These are phyloP conservation scores for Cheilosia impressa DNA, from an alignment of 2,888 invertebrate genomes.

Conservation along the genomic window DNA sequence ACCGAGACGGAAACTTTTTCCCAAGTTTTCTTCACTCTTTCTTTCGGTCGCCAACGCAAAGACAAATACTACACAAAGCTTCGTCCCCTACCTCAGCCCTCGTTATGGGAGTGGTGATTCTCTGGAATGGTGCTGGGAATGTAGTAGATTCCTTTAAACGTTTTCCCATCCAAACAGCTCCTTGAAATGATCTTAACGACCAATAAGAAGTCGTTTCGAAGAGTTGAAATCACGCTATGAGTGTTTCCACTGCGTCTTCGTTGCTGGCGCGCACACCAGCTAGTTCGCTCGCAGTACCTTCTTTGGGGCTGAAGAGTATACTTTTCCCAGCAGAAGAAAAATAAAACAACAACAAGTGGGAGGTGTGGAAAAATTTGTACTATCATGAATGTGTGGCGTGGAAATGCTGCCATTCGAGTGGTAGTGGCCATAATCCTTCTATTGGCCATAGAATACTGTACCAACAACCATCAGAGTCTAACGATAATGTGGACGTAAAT, in stretches of 20 bases:
- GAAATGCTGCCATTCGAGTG: conserved; percentile 72
- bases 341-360: conserved; percentile 10
- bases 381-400: conserved; percentile 70
- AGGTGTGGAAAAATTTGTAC: conserved; percentile 65
- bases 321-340: conserved; percentile 3
- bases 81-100: conserved; percentile 1
- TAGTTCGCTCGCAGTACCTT: conserved; percentile 23
- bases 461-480: conserved; percentile 81
- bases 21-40: conserved; percentile 60
- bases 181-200: conserved; percentile 77
- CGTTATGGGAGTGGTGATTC: conserved; percentile 73
- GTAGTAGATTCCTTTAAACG: conserved; percentile 73
- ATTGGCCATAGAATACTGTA: conserved; percentile 71
- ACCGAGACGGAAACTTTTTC: conserved; percentile 65
- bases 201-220: conserved; percentile 79
- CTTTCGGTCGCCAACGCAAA: conserved; percentile 22
- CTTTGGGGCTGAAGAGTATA: background rate
- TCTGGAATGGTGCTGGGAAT: conserved; percentile 62
- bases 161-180: conserved; percentile 75
- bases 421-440: conserved; percentile 75
- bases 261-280: conserved; percentile 69
- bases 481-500: conserved; percentile 83
- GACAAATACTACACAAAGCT: conserved; percentile 51
- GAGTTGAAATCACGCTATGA: conserved; percentile 75
- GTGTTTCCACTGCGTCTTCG: conserved; percentile 70